phyloP scores from a whole-genome alignment of 1,140 invertebrate genomes.

The Ditylenchus dipsaci region DNA sequence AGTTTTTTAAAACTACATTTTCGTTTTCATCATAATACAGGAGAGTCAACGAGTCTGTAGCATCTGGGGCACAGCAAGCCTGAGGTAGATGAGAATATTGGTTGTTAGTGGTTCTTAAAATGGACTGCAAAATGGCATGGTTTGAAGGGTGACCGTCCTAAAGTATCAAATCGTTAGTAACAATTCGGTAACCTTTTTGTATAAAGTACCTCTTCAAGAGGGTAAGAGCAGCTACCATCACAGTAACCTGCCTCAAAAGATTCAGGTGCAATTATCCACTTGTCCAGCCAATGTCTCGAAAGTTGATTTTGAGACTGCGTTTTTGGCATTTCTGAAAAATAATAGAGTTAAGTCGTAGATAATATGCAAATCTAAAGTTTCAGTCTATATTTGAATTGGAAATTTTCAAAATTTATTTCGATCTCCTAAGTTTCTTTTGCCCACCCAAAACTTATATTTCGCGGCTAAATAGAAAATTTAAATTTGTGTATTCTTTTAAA shows the following conservation, averaged over 20 bases:
- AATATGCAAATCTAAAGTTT: too few relatives aligned
- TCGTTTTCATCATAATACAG: slow-evolving; percentile 61
- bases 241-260: slow-evolving; percentile 50
- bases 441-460: too few relatives aligned
- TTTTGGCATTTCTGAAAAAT: slow-evolving; percentile 48
- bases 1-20: slow-evolving; percentile 62
- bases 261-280: slow-evolving; percentile 53
- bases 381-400: too few relatives aligned
- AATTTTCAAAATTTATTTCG: too few relatives aligned
- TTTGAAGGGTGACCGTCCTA: slow-evolving; percentile 50
- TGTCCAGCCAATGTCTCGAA: slow-evolving; percentile 46
- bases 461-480: too few relatives aligned
- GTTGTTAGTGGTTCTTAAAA: slow-evolving; percentile 57
- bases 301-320: slow-evolving; percentile 50
- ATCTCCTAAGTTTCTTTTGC: slow-evolving; percentile 6
- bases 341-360: too few relatives aligned
- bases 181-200: too few relatives aligned
- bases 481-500: too few relatives aligned
- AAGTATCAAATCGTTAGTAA: slow-evolving; percentile 12
- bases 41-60: slow-evolving; percentile 59
- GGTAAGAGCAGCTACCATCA: slow-evolving; percentile 43
- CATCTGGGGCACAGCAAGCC: slow-evolving; percentile 61
- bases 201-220: slow-evolving; percentile 52
- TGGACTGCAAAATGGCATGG: slow-evolving; percentile 57
- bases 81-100: slow-evolving; percentile 58